Conservation (phyloP, 2,888 invertebrate genomes). For the Drosophila maculinotata region DNA sequence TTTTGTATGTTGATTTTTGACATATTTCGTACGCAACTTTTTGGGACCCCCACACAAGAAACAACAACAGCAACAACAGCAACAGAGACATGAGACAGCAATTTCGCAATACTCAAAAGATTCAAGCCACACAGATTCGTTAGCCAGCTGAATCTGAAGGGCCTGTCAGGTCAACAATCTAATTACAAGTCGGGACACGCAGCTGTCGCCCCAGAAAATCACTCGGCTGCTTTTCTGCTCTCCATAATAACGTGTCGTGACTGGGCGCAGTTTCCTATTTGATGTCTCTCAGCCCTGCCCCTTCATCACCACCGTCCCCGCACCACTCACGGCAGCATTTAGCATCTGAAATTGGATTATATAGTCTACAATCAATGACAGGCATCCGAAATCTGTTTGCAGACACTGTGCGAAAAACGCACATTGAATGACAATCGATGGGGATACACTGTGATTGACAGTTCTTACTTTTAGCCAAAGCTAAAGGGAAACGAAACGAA, state of each 20-base stretch:
- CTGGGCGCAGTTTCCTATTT: slow-evolving; percentile 43
- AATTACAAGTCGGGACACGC: slow-evolving; percentile 57
- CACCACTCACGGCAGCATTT: slow-evolving; percentile 4
- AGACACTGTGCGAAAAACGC: no score
- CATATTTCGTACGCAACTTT: slow-evolving; percentile 48
- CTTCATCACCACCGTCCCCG: neutral
- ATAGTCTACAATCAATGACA: slow-evolving; percentile 28
- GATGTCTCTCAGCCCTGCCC: neutral
- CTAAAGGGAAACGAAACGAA: no score
- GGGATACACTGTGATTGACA: no score
- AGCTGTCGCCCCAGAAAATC: slow-evolving; percentile 47
- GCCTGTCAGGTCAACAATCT: slow-evolving; percentile 54
- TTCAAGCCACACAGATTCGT: neutral
- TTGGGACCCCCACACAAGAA: slow-evolving; percentile 28
- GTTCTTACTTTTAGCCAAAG: no score
- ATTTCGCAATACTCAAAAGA: slow-evolving; percentile 4
- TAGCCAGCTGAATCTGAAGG: slow-evolving; percentile 10
- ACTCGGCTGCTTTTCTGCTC: slow-evolving; percentile 8
- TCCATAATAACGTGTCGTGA: slow-evolving; percentile 49
- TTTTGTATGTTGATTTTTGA: slow-evolving; percentile 53
- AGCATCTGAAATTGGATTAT: slow-evolving; percentile 26
- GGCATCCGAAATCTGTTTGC: neutral
- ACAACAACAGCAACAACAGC: neutral
- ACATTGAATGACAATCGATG: no score
- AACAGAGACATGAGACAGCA: slow-evolving; percentile 43